Evolutionary conservation across 2,113 vertebrate species (phyloP), one percentile per base, ranked within the genome.

Genomic region (Philantomba maxwellii): DNA sequence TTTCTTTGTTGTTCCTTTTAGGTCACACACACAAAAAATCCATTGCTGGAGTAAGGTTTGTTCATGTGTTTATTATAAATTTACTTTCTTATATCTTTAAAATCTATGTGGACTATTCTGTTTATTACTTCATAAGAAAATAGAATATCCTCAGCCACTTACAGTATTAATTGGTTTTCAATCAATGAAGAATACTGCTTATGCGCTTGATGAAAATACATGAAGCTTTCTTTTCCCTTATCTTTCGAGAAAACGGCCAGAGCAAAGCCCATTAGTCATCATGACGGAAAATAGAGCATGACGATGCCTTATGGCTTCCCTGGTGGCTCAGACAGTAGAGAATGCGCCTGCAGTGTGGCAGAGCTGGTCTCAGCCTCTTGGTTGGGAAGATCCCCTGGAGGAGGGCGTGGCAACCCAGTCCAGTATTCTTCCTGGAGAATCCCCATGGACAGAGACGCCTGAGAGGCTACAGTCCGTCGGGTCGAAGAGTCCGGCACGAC

Each of bases 111-210:
- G 45, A 30, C 90, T 96, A 88, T 96, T 98, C 89, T 96, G 78
- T 95, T 98, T 89, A 92, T 93, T 89, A 75, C 87, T 96, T 92
- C 82, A 81, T 93, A 84, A 97, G 84, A 83, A 97, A 97, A 89
- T 77, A 86, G 84, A 60, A 15, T 90, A 88, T 85, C 39, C 91
- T 97, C 73, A 87, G 58, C 80, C 49, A 95, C 77, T 92, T 95
- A 95, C 94, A 98, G 97, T 94, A 88, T 97, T 96, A 96, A 96
- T 91, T 91, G 36, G 49, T 89, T 90, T 77, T 80, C 25, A 90
- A 81, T 49, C 47, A 33, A n/a, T 2, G 5, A 51, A 13, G 17
- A 80, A 80, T 21, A 21, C 77, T 62, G 95, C 91, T 97, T 96
- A 84, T 93, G 96, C 87, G 60, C 89, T 26, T 96, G 95, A 93